Evolutionary conservation across 2,797 vertebrate species (phyloP).

Genomic region (Xenops minutus): DNA sequence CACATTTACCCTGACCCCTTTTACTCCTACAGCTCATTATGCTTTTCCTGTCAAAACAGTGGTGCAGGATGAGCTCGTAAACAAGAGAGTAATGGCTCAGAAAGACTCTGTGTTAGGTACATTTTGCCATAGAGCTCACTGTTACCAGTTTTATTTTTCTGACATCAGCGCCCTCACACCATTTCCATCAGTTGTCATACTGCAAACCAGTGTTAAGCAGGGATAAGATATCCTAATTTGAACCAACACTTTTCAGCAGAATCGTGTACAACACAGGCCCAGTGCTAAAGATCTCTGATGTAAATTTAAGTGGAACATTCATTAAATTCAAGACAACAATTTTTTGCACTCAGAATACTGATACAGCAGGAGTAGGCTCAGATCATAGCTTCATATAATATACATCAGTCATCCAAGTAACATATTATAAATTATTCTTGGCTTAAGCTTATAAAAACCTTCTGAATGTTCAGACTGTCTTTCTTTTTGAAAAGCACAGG

Average conservation of each 20-base stretch:
- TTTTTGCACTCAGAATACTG: neutral
- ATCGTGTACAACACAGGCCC: neutral
- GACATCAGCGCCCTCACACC: neutral
- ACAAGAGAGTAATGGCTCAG: neutral
- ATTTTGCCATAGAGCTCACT: neutral
- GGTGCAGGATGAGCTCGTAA: neutral
- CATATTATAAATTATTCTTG: neutral
- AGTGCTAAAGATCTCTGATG: neutral
- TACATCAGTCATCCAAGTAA: neutral
- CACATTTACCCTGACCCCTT: neutral
- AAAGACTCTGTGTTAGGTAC: fast-evolving
- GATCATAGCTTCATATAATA: neutral
- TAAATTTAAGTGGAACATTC: neutral
- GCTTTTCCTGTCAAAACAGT: neutral
- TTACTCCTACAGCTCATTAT: neutral
- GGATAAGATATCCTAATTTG: neutral
- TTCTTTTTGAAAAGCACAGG: neutral
- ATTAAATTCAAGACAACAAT: neutral
- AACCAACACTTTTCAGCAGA: neutral
- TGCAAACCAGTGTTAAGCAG: neutral
- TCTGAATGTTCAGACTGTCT: neutral
- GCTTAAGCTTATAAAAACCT: neutral
- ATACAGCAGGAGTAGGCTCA: neutral
- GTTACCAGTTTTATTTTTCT: neutral
- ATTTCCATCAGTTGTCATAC: neutral